phyloP scores from a whole-genome alignment of 2,113 vertebrate species.

The Sakesphorus luctuosus region DNA sequence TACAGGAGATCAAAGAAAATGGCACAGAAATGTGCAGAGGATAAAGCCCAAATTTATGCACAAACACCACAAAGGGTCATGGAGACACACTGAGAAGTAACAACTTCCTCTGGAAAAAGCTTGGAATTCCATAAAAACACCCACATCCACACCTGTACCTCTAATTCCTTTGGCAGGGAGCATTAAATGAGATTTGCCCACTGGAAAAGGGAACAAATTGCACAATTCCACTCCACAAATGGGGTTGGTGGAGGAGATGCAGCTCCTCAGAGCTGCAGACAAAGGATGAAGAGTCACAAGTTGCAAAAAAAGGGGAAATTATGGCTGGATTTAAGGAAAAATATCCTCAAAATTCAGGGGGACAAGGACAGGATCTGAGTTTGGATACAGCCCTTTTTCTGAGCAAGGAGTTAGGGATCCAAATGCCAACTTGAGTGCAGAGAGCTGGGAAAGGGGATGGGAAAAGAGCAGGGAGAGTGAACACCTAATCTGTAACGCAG shows the following conservation, averaged over 20 bases:
- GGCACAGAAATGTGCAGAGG: background rate
- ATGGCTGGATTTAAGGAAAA: background rate
- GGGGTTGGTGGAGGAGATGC: background rate
- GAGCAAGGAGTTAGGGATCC: background rate
- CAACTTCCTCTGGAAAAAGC: background rate
- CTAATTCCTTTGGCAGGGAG: background rate
- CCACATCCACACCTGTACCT: no score
- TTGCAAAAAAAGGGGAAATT: background rate
- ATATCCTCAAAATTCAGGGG: background rate
- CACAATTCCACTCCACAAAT: background rate
- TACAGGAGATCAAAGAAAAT: background rate
- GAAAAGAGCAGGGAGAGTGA: background rate
- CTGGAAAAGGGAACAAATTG: background rate
- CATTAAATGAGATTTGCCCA: rapidly evolving
- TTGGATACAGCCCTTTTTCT: background rate
- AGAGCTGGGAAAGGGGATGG: background rate
- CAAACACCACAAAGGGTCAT: background rate
- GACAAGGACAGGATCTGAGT: background rate
- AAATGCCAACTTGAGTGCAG: background rate
- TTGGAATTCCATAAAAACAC: background rate
- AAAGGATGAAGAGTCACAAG: background rate
- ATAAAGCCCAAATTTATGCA: background rate
- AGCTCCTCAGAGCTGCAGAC: background rate
- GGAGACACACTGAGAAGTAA: background rate
- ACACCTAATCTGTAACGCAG: background rate